Base-by-base conservation (phyloP, 2,888 invertebrate species). In the Antitype chi region DNA sequence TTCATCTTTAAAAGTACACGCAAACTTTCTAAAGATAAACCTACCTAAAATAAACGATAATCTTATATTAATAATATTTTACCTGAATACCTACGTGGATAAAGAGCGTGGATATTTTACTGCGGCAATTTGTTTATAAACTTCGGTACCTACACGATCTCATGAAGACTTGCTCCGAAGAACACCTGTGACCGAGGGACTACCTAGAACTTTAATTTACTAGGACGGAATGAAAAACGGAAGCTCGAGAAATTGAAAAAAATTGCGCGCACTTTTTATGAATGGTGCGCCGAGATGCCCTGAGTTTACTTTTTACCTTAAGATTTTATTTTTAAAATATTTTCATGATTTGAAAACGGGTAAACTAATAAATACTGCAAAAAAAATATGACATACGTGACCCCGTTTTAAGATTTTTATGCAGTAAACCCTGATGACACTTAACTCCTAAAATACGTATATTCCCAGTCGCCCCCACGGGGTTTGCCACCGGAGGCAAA, bases 131-230 rank as follows among this genome's bases (percentile, higher is more conserved):
- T 75, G 11, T 76, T 76, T 74, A 66, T 71, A 66, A 64, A 72
- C 28, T 62, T 78, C 20, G 32, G 47, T 68, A 53, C 32, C 32
- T 25, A 38, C 38, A 47, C 52, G 68, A 64, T 67, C 53, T 81
- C 38, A 53, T 57, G 20, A 59, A 69, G 55, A 38, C n/a, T 68
- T 70, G 62, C 32, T 57, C 28, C 52, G 15, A 32, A 15, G 47
- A 75, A 59, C 87, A 86, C 75, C 85, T 86, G 85, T 70, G 80
- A 78, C 85, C 76, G 60, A 32, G 60, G 32, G n/a, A 53, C 59
- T 74, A 68, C 57, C 28, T 66, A 53, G 23, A 82, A 68, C 62
- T 73, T 70, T 78, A 70, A 82, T 71, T 78, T 74, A 66, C 73
- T 53, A 59, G 28, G 28, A 67, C 23, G 66, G 53, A 52, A 81